These are phyloP conservation scores for Trinectes maculatus DNA, from an alignment of 2,113 vertebrate genomes.

Conservation along the genomic window DNA sequence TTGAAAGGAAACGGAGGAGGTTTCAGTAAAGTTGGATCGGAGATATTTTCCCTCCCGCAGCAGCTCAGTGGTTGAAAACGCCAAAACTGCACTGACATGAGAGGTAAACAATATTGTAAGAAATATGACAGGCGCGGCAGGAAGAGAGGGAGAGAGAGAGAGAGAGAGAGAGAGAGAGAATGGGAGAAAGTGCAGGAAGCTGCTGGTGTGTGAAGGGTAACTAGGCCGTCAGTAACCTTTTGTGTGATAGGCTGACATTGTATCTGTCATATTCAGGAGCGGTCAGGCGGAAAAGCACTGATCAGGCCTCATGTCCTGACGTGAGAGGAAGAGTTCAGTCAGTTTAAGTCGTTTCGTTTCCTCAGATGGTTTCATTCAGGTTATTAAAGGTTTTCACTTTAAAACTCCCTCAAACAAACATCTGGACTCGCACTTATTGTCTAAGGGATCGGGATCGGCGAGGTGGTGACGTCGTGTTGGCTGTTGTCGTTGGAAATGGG, in stretches of 20 bases:
- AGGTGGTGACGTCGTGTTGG: too few relatives aligned
- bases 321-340: too few relatives aligned
- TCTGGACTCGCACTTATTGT: too few relatives aligned
- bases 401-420: too few relatives aligned
- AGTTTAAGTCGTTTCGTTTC: too few relatives aligned
- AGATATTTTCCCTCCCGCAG: constrained; percentile 2
- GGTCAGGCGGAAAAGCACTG: constrained; percentile 43
- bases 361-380: too few relatives aligned
- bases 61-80: constrained; percentile 11
- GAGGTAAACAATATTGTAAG: constrained; percentile 68
- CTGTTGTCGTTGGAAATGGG: too few relatives aligned
- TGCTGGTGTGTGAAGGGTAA: constrained; percentile 61
- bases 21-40: not conserved
- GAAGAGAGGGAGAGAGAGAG: constrained; percentile 51
- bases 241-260: constrained; percentile 39
- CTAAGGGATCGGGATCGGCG: too few relatives aligned
- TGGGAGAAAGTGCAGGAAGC: constrained; percentile 49
- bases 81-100: constrained; percentile 24
- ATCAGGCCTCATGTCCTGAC: constrained; percentile 4
- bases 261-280: constrained; percentile 40
- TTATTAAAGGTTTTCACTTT: too few relatives aligned
- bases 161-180: constrained; percentile 53
- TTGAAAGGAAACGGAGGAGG: not conserved
- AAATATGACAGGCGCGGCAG: constrained; percentile 65
- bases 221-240: constrained; percentile 62